Conservation (phyloP, 2,113 vertebrate genomes). For the Heteronetta atricapilla region DNA sequence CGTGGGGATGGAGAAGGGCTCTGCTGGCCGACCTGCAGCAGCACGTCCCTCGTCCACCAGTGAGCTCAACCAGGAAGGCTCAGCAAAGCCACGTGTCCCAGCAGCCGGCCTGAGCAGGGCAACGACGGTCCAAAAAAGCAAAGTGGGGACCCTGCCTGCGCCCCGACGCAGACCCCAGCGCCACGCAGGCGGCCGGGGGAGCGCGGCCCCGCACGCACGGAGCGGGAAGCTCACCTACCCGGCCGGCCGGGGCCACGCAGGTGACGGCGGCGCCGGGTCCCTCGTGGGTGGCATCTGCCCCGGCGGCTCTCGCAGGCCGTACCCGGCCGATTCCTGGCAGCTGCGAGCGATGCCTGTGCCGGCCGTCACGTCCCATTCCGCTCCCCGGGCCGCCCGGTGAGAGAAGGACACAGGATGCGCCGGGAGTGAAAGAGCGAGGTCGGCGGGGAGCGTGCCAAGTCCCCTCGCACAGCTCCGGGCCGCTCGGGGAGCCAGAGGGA, state of each 20-base stretch:
- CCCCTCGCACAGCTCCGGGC: slow-evolving; percentile 72
- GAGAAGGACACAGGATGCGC: slow-evolving; percentile 85
- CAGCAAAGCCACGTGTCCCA: neutral
- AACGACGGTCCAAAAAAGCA: fast-evolving
- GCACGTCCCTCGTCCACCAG: neutral
- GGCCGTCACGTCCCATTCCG: slow-evolving; percentile 84
- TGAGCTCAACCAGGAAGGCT: neutral
- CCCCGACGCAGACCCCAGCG: fast-evolving
- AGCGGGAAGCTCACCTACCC: neutral
- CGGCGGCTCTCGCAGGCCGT: slow-evolving; percentile 58
- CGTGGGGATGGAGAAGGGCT: neutral
- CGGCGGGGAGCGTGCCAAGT: slow-evolving; percentile 79
- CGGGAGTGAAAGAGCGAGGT: slow-evolving; percentile 84
- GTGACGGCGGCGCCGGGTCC: fast-evolving
- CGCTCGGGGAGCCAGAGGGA: slow-evolving; percentile 76
- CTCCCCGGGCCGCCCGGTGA: slow-evolving; percentile 79
- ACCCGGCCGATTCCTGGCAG: slow-evolving; percentile 80
- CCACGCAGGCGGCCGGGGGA: fast-evolving
- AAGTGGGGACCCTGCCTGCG: fast-evolving
- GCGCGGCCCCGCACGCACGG: fast-evolving
- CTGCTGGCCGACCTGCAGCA: fast-evolving
- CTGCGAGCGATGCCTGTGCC: slow-evolving; percentile 73
- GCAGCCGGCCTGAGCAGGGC: neutral
- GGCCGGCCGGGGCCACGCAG: fast-evolving
- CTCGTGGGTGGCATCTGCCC: slow-evolving; percentile 65